These are phyloP conservation scores for Hypomecis punctinalis DNA, from an alignment of 2,888 invertebrate species.

Conservation along the genomic window DNA sequence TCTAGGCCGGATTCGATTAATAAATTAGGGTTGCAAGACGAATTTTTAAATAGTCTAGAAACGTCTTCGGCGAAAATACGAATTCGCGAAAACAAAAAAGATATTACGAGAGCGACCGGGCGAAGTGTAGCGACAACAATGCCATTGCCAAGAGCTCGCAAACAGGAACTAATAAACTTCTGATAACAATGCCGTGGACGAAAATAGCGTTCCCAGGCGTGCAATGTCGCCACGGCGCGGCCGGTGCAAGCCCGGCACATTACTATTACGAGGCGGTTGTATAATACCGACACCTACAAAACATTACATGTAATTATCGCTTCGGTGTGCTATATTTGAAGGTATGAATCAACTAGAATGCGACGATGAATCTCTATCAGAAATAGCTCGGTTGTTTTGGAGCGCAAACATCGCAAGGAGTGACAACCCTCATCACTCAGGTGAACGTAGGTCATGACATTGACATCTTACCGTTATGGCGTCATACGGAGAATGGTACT, in stretches of 20 bases:
- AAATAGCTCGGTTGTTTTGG: conserved; percentile 36
- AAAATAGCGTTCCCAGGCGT: conserved; percentile 79
- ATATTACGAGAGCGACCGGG: conserved; percentile 39
- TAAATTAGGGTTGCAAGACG: conserved; percentile 51
- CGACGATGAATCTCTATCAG: conserved; percentile 18
- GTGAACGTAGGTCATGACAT: conserved; percentile 46
- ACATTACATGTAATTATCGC: conserved; percentile 31
- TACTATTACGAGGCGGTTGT: conserved; percentile 47
- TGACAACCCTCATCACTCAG: conserved; percentile 39
- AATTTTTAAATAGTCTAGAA: conserved; percentile 10
- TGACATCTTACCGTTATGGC: conserved; percentile 42
- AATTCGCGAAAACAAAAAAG: conserved; percentile 23
- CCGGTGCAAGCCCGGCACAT: conserved; percentile 39
- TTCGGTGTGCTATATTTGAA: conserved; percentile 25
- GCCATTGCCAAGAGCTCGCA: conserved; percentile 75
- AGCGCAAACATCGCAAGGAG: conserved; percentile 26
- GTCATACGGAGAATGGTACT: conserved; percentile 29
- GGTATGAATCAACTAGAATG: conserved; percentile 36
- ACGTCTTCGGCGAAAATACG: not conserved
- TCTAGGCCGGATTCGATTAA: conserved; percentile 59
- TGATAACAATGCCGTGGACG: conserved; percentile 69
- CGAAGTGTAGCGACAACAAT: conserved; percentile 56
- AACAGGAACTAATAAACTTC: conserved; percentile 73
- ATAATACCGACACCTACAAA: conserved; percentile 42
- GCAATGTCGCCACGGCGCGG: conserved; percentile 55